Evolutionary conservation across 2,888 invertebrate genomes (phyloP).

Genomic region (Drosophila prolongata): DNA sequence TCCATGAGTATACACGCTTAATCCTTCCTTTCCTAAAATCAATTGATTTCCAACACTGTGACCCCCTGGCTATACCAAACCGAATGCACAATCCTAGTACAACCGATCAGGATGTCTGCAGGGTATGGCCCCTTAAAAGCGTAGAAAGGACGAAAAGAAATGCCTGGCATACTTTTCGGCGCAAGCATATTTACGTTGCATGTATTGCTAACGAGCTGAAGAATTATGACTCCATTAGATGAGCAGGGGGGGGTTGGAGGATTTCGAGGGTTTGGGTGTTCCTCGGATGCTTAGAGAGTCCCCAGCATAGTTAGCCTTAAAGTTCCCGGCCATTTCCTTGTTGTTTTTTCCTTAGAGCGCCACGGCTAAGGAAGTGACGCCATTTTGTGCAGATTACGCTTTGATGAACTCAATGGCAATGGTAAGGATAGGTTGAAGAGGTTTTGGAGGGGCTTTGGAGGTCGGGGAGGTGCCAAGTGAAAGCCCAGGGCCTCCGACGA

Average conservation of each 20-base stretch:
- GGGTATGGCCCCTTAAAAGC: constrained; percentile 57
- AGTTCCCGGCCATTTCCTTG: constrained; percentile 53
- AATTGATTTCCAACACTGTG: neutral
- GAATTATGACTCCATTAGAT: constrained; percentile 78
- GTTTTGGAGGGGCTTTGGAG: neutral
- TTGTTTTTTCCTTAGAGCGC: constrained; percentile 37
- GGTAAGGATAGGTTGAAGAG: constrained; percentile 9
- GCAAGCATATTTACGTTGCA: constrained; percentile 74
- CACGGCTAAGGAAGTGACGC: constrained; percentile 67
- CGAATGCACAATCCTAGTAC: neutral
- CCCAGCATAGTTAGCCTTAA: constrained; percentile 69
- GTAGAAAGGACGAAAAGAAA: constrained; percentile 59
- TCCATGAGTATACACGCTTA: too few species aligned
- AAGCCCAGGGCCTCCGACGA: constrained; percentile 1
- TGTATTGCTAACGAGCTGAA: constrained; percentile 76
- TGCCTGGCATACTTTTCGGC: constrained; percentile 66
- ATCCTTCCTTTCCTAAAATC: neutral
- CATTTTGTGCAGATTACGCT: constrained; percentile 78
- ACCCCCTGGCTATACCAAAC: neutral
- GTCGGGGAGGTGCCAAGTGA: constrained; percentile 1
- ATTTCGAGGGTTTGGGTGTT: neutral
- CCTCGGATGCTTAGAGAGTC: constrained; percentile 28
- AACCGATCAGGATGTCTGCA: constrained; percentile 10
- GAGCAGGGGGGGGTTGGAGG: constrained; percentile 13
- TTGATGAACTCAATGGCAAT: constrained; percentile 66